Conservation (phyloP, 2,113 vertebrate genomes). For the Recurvirostra avosetta region DNA sequence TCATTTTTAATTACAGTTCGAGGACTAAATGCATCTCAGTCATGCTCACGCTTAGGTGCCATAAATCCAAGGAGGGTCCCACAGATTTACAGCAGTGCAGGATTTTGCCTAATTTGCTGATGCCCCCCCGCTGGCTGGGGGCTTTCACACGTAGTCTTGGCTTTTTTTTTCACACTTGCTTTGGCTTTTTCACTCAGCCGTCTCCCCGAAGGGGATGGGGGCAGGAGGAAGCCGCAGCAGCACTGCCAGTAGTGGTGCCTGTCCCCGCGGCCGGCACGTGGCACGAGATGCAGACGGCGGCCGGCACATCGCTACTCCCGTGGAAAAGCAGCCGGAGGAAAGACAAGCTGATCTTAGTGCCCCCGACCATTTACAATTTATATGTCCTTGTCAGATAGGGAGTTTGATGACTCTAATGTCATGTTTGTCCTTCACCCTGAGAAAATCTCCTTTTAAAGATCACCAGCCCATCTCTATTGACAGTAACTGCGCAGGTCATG, state of each 20-base stretch:
- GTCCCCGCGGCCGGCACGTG: fast-evolving
- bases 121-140: fast-evolving
- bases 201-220: fast-evolving
- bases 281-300: fast-evolving
- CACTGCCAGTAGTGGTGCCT: fast-evolving
- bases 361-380: slow-evolving; percentile 51
- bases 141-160: neutral
- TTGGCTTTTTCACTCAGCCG: fast-evolving
- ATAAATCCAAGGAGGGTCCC: neutral
- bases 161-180: fast-evolving
- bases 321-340: neutral
- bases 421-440: slow-evolving; percentile 58
- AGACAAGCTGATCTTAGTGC: neutral
- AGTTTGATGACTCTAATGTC: slow-evolving; percentile 46
- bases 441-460: slow-evolving; percentile 67
- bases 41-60: neutral
- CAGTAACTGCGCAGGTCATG: slow-evolving; percentile 45
- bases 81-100: neutral
- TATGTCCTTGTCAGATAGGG: slow-evolving; percentile 47
- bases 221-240: neutral
- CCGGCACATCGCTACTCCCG: fast-evolving
- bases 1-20: neutral
- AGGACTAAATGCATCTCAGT: neutral
- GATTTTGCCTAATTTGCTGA: neutral
- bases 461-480: slow-evolving; percentile 57